Percentiles rank a stretch among this genome's conserved stretches.
Evolutionary conservation across 23 tunicate species (phyloP).

Genomic region (Trididemnum miniatum): DNA sequence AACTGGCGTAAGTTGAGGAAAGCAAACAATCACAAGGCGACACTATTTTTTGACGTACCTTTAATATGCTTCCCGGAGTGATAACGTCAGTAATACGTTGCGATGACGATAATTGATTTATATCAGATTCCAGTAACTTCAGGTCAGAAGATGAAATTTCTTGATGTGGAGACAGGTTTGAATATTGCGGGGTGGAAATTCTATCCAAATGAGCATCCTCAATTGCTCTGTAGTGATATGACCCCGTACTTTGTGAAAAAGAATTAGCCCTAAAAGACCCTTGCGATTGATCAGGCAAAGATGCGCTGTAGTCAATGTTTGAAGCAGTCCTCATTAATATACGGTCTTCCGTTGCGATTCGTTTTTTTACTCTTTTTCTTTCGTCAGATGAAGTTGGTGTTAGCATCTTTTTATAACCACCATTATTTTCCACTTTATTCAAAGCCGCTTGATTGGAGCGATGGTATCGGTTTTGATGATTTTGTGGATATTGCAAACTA

Average conservation of each 20-base stretch:
- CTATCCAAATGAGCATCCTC: background rate
- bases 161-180: too few species aligned
- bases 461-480: background rate
- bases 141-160: too few species aligned
- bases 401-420: constrained; percentile 65
- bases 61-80: too few species aligned
- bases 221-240: background rate
- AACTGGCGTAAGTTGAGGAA: too few species aligned
- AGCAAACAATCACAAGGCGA: too few species aligned
- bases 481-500: background rate
- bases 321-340: background rate
- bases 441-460: background rate
- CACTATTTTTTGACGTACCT: too few species aligned
- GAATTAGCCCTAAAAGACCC: background rate
- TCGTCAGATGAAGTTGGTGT: constrained; percentile 96
- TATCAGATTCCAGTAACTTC: too few species aligned
- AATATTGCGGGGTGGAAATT: background rate
- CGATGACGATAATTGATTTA: too few species aligned
- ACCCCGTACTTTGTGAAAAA: background rate
- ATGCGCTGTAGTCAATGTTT: background rate
- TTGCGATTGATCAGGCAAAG: background rate
- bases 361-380: constrained; percentile 69
- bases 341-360: constrained; percentile 55
- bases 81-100: too few species aligned
- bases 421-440: background rate